A percentile compares a stretch with the other conserved stretches of the same genome.
These are phyloP conservation scores for Pygocentrus nattereri DNA, from an alignment of 2,797 vertebrate genomes.

Conservation along the genomic window DNA sequence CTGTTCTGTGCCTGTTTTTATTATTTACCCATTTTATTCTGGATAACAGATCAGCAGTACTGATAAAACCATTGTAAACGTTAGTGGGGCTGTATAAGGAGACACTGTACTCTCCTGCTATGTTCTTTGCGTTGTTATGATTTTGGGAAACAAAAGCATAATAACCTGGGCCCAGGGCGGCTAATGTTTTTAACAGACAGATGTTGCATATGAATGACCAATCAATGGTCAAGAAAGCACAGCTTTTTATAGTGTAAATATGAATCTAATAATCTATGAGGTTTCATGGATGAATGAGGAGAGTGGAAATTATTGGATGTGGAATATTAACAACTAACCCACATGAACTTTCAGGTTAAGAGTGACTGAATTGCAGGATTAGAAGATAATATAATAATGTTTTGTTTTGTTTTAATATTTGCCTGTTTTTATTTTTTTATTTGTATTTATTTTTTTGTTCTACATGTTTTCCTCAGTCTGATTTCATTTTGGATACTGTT, in stretches of 20 bases:
- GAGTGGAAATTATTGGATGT: conserved; percentile 1
- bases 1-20: conserved; percentile 5
- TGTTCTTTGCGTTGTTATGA: neutral
- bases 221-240: neutral
- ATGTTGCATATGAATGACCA: neutral
- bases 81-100: neutral
- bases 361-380: neutral
- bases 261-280: neutral
- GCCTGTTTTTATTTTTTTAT: neutral
- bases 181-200: conserved; percentile 19
- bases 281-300: neutral
- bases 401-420: neutral
- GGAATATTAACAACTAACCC: neutral
- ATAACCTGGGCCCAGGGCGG: neutral
- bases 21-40: neutral
- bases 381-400: neutral
- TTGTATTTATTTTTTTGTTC: neutral
- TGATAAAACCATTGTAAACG: neutral
- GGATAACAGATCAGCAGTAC: neutral
- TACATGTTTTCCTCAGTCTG: neutral
- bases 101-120: neutral
- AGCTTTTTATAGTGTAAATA: conserved; percentile 4
- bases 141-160: neutral
- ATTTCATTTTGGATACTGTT: neutral
- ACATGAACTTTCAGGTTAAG: neutral